Evolutionary conservation across 2,888 invertebrate genomes (phyloP).

Genomic region (Chymomyza amoena): DNA sequence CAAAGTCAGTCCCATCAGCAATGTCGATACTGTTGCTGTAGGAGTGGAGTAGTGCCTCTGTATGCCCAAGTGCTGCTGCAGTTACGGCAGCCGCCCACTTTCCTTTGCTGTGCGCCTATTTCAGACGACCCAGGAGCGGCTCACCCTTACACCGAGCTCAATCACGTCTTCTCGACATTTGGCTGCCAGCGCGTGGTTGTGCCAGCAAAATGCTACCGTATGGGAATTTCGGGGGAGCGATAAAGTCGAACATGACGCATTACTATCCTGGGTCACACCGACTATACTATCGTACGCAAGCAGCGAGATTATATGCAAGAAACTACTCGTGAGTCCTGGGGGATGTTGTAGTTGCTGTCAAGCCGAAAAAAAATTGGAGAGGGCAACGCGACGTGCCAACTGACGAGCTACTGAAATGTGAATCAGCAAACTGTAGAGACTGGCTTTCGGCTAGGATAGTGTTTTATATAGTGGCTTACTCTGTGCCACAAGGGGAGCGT

Average conservation of each 20-base stretch:
- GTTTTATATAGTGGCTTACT: not conserved
- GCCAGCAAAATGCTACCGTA: constrained; percentile 21
- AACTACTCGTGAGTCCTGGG: not conserved
- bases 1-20: constrained; percentile 17
- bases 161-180: constrained; percentile 41
- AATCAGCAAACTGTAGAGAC: constrained; percentile 14
- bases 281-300: not conserved
- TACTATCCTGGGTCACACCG: constrained; percentile 36
- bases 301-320: constrained; percentile 42
- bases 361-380: not conserved
- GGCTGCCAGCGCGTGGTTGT: constrained; percentile 6
- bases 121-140: not conserved
- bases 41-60: not conserved
- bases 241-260: constrained; percentile 57
- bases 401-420: constrained; percentile 8
- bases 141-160: constrained; percentile 29
- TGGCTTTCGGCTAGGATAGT: not conserved
- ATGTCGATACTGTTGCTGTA: not conserved
- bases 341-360: not conserved
- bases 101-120: not conserved
- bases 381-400: constrained; percentile 31
- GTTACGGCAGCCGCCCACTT: not conserved
- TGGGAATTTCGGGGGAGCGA: constrained; percentile 47
- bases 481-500: not conserved
- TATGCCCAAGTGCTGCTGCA: not conserved